Evolutionary conservation across 2,797 vertebrate genomes (phyloP).

Genomic region (Argya squamiceps): DNA sequence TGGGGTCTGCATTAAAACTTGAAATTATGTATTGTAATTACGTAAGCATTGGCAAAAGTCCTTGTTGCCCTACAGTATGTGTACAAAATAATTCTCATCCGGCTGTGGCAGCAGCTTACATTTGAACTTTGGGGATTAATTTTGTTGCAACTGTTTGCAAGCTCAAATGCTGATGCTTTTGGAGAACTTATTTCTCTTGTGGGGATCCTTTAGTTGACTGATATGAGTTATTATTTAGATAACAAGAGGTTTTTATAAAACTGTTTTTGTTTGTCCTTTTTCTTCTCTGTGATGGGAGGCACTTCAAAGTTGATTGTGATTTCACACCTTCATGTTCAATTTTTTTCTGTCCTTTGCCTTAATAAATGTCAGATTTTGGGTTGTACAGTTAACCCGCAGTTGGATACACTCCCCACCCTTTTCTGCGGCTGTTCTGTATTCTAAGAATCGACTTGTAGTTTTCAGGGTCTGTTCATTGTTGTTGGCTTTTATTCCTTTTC

Average conservation of each 20-base stretch:
- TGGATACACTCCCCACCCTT: background rate
- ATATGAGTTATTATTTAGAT: background rate
- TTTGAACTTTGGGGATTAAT: slow-evolving; percentile 39
- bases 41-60: slow-evolving; percentile 38
- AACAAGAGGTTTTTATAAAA: background rate
- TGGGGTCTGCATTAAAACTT: slow-evolving; percentile 52
- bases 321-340: background rate
- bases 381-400: background rate
- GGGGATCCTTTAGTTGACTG: background rate
- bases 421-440: background rate
- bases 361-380: background rate
- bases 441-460: background rate
- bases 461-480: slow-evolving; percentile 30
- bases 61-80: slow-evolving; percentile 35
- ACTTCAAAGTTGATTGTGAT: background rate
- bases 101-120: slow-evolving; percentile 15
- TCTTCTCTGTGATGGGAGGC: background rate
- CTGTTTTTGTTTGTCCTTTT: background rate
- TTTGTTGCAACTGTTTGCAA: background rate
- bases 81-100: slow-evolving; percentile 37
- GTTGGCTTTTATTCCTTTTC: slow-evolving; percentile 18
- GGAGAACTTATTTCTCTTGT: background rate
- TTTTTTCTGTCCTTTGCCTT: background rate
- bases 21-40: slow-evolving; percentile 69
- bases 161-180: background rate